phyloP scores from a whole-genome alignment of 2,113 vertebrate species.

The Urocitellus parryii region DNA sequence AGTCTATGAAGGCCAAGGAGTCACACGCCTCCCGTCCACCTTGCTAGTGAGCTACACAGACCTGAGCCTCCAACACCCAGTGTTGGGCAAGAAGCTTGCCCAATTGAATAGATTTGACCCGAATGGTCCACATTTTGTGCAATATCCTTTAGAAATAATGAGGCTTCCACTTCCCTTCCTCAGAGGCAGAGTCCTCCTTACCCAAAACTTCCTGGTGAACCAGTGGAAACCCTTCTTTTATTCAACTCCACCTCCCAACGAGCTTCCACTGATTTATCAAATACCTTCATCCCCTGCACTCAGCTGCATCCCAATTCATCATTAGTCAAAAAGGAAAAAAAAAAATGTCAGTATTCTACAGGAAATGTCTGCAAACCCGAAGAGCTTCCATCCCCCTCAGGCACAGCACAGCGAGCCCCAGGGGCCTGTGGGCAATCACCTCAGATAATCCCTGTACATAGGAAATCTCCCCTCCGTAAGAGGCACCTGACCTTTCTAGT shows the following conservation, averaged over 20 bases:
- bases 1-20: fast-evolving
- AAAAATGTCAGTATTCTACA: not conserved
- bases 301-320: not conserved
- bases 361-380: not conserved
- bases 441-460: not conserved
- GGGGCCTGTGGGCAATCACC: not conserved
- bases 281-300: not conserved
- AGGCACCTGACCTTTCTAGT: not conserved
- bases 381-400: not conserved
- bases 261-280: not conserved
- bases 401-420: not conserved
- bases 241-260: not conserved
- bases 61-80: not conserved
- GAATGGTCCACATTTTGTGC: not conserved
- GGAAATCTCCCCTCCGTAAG: not conserved
- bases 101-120: not conserved
- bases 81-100: not conserved
- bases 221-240: not conserved
- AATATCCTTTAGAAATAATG: not conserved
- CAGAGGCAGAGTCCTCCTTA: not conserved
- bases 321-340: not conserved
- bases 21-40: not conserved
- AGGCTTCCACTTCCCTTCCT: not conserved
- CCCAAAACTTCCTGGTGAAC: not conserved
- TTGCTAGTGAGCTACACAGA: not conserved